Conservation (phyloP, 2,888 invertebrate species). For the Smittia sp. region DNA sequence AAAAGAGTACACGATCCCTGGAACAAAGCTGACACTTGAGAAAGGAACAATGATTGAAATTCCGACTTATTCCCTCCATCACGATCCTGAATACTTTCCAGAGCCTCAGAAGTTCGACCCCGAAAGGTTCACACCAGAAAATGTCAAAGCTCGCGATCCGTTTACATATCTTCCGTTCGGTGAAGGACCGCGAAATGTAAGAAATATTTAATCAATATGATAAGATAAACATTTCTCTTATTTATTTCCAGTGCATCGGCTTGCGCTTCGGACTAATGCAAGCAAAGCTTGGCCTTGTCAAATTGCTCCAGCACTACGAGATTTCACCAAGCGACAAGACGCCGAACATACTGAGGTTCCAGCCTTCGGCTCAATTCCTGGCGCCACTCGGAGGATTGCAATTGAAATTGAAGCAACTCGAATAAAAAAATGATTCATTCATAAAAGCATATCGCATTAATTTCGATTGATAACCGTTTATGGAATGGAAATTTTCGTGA, state of each 20-base stretch:
- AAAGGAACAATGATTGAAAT: constrained; percentile 44
- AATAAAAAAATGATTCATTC: too few species aligned
- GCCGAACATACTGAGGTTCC: constrained; percentile 46
- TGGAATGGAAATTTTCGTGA: too few species aligned
- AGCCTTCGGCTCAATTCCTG: constrained; percentile 45
- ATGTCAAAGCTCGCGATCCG: constrained; percentile 42
- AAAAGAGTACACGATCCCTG: constrained; percentile 42
- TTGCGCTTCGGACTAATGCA: constrained; percentile 51
- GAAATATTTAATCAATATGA: too few species aligned
- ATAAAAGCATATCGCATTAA: too few species aligned
- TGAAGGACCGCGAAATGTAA: constrained; percentile 30
- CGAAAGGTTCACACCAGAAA: constrained; percentile 31
- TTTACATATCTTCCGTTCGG: constrained; percentile 14
- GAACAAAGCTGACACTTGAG: constrained; percentile 28
- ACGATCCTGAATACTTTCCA: constrained; percentile 50
- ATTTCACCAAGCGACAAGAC: constrained; percentile 46
- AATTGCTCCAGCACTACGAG: constrained; percentile 47
- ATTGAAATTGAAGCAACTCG: neutral
- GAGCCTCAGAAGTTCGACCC: constrained; percentile 44
- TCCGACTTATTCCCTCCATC: constrained; percentile 47
- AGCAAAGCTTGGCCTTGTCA: constrained; percentile 47
- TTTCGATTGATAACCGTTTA: too few species aligned
- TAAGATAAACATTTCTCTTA: too few species aligned
- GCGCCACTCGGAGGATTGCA: constrained; percentile 46
- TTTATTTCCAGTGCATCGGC: too few species aligned